Evolutionary conservation across 1,140 invertebrate species (phyloP).

Genomic region (Propsilocerus akamusi): DNA sequence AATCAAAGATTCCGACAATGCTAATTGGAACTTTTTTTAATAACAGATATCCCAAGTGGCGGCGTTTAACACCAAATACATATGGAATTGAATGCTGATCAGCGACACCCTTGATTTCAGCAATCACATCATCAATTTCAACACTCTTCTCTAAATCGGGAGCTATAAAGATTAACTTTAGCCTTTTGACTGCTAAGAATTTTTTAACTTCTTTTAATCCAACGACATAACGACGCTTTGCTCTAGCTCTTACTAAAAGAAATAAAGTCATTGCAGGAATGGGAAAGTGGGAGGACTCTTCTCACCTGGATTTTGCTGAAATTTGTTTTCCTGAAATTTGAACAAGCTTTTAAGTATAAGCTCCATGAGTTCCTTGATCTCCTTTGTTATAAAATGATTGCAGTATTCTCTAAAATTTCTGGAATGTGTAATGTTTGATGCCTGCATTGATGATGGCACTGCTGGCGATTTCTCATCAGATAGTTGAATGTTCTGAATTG

Average conservation of each 20-base stretch:
- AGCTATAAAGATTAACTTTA: slow-evolving; percentile 38
- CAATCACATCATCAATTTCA: slow-evolving; percentile 15
- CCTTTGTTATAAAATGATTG: slow-evolving; percentile 16
- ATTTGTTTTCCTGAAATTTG: slow-evolving; percentile 37
- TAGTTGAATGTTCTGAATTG: no score
- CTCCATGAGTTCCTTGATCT: slow-evolving; percentile 11
- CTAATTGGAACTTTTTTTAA: slow-evolving; percentile 18
- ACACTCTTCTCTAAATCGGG: slow-evolving; percentile 25
- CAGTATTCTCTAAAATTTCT: slow-evolving; percentile 12
- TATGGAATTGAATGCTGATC: slow-evolving; percentile 14
- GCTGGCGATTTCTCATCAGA: not conserved
- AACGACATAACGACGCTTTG: slow-evolving; percentile 32
- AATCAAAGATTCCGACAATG: slow-evolving; percentile 18
- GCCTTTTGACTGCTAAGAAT: slow-evolving; percentile 31
- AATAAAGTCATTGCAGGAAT: no score
- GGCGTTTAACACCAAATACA: slow-evolving; percentile 14
- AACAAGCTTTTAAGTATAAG: slow-evolving; percentile 31
- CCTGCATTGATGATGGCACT: not conserved
- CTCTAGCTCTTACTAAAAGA: slow-evolving; percentile 30
- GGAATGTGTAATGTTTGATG: not conserved
- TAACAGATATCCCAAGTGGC: slow-evolving; percentile 15
- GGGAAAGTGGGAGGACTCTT: no score
- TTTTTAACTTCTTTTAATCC: slow-evolving; percentile 37
- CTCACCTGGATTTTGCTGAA: slow-evolving; percentile 27
- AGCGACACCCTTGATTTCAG: slow-evolving; percentile 13